These are phyloP conservation scores for Mormyrus hasselquistii DNA, from an alignment of 2,797 vertebrate species.

Conservation along the genomic window DNA sequence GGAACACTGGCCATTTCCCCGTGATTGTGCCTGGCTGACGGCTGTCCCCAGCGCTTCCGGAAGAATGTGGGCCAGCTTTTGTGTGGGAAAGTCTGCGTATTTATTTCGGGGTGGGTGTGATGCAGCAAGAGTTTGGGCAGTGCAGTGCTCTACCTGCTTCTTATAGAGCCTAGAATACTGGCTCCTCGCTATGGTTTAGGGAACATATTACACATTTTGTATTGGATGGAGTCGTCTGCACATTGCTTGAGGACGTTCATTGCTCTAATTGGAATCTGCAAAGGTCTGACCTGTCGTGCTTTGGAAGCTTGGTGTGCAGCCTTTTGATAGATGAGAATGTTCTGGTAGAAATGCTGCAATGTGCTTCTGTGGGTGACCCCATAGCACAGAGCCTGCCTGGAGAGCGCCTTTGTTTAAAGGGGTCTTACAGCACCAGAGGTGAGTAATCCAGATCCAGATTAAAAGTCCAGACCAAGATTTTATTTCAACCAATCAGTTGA, in stretches of 20 bases:
- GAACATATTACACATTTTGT: neutral
- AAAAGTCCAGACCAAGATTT: neutral
- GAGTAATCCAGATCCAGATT: neutral
- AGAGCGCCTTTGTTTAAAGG: neutral
- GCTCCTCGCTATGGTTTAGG: neutral
- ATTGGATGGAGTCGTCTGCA: neutral
- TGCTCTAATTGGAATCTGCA: neutral
- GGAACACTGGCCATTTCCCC: slow-evolving; percentile 24
- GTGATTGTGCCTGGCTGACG: slow-evolving; percentile 24
- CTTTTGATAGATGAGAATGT: neutral
- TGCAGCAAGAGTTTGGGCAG: neutral
- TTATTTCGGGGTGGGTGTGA: neutral
- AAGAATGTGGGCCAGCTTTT: neutral
- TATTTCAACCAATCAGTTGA: neutral
- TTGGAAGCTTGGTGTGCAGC: neutral
- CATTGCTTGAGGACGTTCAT: neutral
- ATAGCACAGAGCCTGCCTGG: neutral
- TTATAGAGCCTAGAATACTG: too few species aligned
- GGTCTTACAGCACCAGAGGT: neutral
- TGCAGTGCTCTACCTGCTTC: neutral
- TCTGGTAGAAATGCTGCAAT: neutral
- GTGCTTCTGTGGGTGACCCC: neutral
- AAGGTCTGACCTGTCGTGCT: neutral
- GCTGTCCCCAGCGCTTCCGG: slow-evolving; percentile 4
- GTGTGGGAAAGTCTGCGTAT: neutral